Evolutionary conservation across 2,113 vertebrate genomes (phyloP).

Genomic region (Entelurus aequoreus): DNA sequence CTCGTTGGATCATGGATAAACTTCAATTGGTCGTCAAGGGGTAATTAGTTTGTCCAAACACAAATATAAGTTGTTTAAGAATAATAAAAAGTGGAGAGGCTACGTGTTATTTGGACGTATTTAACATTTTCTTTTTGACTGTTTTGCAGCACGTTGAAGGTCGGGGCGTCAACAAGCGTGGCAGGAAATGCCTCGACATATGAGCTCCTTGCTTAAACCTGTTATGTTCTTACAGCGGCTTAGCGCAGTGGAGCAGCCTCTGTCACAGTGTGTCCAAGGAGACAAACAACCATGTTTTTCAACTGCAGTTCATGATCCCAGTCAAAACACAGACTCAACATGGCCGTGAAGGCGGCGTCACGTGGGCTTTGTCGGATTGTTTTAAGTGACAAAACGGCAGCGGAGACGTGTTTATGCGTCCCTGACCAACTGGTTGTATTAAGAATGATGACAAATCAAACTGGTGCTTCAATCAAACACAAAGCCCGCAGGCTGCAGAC

Average conservation of each 20-base stretch:
- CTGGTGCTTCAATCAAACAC: constrained; percentile 68
- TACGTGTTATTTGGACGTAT: too few relatives aligned
- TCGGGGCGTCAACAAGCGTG: constrained; percentile 27
- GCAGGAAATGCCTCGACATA: constrained; percentile 49
- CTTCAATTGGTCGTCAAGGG: too few relatives aligned
- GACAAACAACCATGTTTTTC: constrained; percentile 38
- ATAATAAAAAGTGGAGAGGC: too few relatives aligned
- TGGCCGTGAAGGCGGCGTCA: background rate
- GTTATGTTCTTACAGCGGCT: constrained; percentile 68
- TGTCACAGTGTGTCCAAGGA: constrained; percentile 32
- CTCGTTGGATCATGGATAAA: too few relatives aligned
- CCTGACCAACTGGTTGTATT: background rate
- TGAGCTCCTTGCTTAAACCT: constrained; percentile 68
- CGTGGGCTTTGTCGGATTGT: too few relatives aligned
- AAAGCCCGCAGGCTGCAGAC: constrained; percentile 62
- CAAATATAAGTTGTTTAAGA: too few relatives aligned
- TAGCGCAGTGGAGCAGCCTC: constrained; percentile 28
- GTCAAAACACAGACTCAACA: constrained; percentile 31
- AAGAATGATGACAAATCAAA: constrained; percentile 66
- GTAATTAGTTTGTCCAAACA: too few relatives aligned
- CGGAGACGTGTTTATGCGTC: constrained; percentile 3
- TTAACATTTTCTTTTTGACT: background rate
- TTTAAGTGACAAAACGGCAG: too few relatives aligned
- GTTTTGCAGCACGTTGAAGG: background rate
- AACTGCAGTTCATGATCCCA: constrained; percentile 23